Evolutionary conservation across 1,140 invertebrate species (phyloP), one percentile per base, ranked within the genome.

Genomic region (Phenacoccus solenopsis): DNA sequence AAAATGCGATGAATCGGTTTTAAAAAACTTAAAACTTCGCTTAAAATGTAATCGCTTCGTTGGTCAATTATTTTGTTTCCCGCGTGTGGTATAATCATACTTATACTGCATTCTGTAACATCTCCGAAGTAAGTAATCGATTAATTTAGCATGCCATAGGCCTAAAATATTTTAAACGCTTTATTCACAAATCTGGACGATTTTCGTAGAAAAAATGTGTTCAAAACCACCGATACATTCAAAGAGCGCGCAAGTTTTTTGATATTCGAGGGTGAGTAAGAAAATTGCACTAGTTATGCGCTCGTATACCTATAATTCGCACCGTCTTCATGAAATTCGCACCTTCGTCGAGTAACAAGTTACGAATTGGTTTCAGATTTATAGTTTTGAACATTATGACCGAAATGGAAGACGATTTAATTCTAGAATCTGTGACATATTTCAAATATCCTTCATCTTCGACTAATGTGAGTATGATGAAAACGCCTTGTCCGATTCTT

Each of bases 351-450:
- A 10, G 9, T 10, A 64, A 24, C 25, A 24, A 24, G 59, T 27
- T 24, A 27, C 5, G 16, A 38, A 25, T 64, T 27, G 25, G 10
- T 24, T 64, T 64, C 59, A 24, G 13, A 64, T 3, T 64, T 4
- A 24, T 64, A 64, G 13, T 64, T 24, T 64, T 24, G 21, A 64
- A 25, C 22, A 64, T 16, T 24, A 64, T 64, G 59, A 27, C 59
- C 13, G 59, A 64, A 10, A 25, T 64, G 59, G 59, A 64, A 25
- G 59, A 64, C 25, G 59, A 64, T 64, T 22, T 64, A 16, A 64
- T 64, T 24, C 25, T 64, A 64, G 59, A 64, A 64, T 64, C 59
- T 16, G 59, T 64, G 10, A 64, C 59, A 64, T 64, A 64, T 64
- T 64, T 64, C 22, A 64, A 64, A 22, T 64, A 64, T 64, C 59